Conservation (phyloP, 2,797 vertebrate genomes). For the Bradypodion ventrale region DNA sequence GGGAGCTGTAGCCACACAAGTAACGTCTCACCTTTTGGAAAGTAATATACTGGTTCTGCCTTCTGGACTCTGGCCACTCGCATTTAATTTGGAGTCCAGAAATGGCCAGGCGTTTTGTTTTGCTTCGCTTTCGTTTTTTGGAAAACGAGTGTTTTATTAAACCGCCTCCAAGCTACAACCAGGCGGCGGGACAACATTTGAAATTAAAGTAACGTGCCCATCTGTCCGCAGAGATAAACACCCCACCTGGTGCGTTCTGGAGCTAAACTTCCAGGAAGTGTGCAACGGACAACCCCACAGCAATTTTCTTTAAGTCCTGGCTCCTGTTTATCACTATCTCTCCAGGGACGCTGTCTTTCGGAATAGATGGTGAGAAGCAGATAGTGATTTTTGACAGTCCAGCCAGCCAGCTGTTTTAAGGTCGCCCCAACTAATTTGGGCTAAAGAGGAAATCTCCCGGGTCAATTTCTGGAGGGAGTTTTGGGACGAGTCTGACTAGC, state of each 20-base stretch:
- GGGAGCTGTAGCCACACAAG: too few relatives aligned
- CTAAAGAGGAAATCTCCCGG: too few relatives aligned
- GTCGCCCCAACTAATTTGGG: not conserved
- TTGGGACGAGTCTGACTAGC: not conserved
- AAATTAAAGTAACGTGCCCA: not conserved
- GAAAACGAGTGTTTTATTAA: too few relatives aligned
- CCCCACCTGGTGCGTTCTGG: not conserved
- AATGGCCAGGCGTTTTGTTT: not conserved
- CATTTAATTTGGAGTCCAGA: not conserved
- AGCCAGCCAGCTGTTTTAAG: not conserved
- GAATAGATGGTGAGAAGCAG: not conserved
- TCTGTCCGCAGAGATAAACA: not conserved
- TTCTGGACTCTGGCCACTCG: too few relatives aligned
- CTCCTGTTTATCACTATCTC: not conserved
- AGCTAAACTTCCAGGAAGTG: not conserved
- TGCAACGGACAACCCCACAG: not conserved
- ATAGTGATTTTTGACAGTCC: not conserved
- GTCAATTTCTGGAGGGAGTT: not conserved
- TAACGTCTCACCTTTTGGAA: not conserved
- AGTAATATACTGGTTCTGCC: too few relatives aligned
- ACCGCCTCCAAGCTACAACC: too few relatives aligned
- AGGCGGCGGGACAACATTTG: not conserved
- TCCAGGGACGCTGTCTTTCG: not conserved
- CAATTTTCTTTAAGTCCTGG: not conserved
- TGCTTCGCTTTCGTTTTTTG: too few relatives aligned